A percentile compares a stretch with the other conserved stretches of the same genome.
phyloP scores from a whole-genome alignment of 2,113 vertebrate genomes.

The Anser cygnoides region DNA sequence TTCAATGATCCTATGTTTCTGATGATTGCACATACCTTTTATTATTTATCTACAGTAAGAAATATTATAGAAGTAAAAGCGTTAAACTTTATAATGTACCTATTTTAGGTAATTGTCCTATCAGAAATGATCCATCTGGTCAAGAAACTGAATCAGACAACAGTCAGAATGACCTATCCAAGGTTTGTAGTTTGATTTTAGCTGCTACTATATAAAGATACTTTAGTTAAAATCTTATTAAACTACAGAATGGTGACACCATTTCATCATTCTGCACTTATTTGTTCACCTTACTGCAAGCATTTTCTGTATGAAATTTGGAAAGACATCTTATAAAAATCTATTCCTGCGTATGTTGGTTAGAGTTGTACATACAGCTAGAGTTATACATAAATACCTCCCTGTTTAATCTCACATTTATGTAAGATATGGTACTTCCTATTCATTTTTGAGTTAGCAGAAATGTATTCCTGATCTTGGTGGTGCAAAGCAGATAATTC shows the following conservation, averaged over 20 bases:
- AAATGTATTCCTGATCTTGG: not conserved
- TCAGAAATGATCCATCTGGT: not conserved
- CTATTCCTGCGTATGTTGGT: not conserved
- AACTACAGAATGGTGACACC: not conserved
- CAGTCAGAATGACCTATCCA: not conserved
- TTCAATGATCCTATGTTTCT: not conserved
- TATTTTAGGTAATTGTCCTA: not conserved
- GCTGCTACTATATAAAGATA: not conserved
- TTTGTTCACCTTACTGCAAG: not conserved
- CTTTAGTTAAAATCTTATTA: not conserved
- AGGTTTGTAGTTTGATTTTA: constrained; percentile 3
- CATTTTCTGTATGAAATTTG: not conserved
- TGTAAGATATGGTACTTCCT: not conserved
- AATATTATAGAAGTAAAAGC: not conserved
- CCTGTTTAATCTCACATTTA: not conserved
- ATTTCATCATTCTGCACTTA: not conserved
- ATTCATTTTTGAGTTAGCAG: not conserved
- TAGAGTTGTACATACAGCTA: not conserved
- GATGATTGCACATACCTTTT: not conserved
- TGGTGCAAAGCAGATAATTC: not conserved
- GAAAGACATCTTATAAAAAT: not conserved
- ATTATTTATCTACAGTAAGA: not conserved
- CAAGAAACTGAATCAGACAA: not conserved
- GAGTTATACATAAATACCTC: not conserved
- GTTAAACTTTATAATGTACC: not conserved